phyloP scores from a whole-genome alignment of 2,888 invertebrate genomes.

The Papilio demoleus region DNA sequence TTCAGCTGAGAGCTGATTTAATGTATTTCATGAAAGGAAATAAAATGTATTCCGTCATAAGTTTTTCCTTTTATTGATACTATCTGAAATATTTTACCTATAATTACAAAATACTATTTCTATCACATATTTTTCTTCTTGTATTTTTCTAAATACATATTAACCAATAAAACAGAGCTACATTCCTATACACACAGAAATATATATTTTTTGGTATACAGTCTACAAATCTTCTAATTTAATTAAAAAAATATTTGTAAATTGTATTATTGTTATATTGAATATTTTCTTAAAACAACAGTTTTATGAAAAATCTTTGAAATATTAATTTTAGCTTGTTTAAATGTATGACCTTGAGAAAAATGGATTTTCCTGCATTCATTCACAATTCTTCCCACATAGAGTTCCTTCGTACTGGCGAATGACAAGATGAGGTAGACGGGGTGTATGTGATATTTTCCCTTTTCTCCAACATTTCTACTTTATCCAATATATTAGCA shows the following conservation, averaged over 20 bases:
- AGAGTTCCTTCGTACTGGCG: slow-evolving; percentile 51
- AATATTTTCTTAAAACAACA: too few relatives aligned
- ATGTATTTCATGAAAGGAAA: slow-evolving; percentile 35
- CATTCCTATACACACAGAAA: not conserved
- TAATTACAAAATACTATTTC: not conserved
- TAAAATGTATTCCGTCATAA: slow-evolving; percentile 33
- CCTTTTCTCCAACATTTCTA: slow-evolving; percentile 57
- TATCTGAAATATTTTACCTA: not conserved
- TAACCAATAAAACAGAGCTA: not conserved
- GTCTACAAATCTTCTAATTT: too few relatives aligned
- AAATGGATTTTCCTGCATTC: not conserved
- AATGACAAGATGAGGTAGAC: slow-evolving; percentile 42
- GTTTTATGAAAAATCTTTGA: too few relatives aligned
- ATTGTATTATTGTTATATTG: too few relatives aligned
- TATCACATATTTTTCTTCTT: not conserved
- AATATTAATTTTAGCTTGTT: not conserved
- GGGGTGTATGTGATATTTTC: slow-evolving; percentile 29
- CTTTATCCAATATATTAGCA: slow-evolving; percentile 52
- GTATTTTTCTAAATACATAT: not conserved
- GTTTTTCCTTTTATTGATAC: slow-evolving; percentile 5
- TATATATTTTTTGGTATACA: too few relatives aligned
- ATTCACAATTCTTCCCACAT: slow-evolving; percentile 33
- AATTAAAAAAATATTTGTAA: too few relatives aligned
- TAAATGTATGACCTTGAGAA: not conserved
- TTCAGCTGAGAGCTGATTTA: slow-evolving; percentile 70